Evolutionary conservation across 2,888 invertebrate species (phyloP), one percentile per base, ranked within the genome.

Genomic region (Helleia helle): DNA sequence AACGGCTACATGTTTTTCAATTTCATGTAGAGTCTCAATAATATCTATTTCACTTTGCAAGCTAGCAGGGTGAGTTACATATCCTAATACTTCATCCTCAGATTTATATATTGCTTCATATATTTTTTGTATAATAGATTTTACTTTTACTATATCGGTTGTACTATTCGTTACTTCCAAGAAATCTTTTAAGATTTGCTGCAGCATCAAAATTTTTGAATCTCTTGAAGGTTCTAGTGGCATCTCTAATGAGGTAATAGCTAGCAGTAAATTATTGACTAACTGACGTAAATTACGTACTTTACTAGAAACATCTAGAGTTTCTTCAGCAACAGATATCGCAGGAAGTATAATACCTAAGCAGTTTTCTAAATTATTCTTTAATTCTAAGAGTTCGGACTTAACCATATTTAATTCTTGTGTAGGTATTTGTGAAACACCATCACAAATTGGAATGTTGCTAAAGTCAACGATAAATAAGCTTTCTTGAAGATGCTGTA

Each of bases 391-490:
- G 47, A 83, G 60, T 26, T 48, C 65, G 56, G 70, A 57, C 26
- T 71, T 55, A 41, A 75, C 62, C 54, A 63, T 63, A 63, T 70
- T 58, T 64, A 73, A 53, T 58, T 58, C 67, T 51, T 74, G 73
- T 48, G 65, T 52, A 14, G 75, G 61, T 48, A 73, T 59, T 55
- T 75, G 71, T 61, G 72, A 53, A 50, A 72, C 62, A 58, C 70
- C 62, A 66, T 77, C 74, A 51, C 66, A 75, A 52, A 72, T 56
- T 67, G 74, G 71, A 71, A 80, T 74, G 66, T 77, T 71, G 54
- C 52, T 64, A 42, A 55, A 54, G 50, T 79, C 73, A 59, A 80
- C 51, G 36, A 72, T 59, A 36, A 71, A 73, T 42, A 84, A 62
- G 58, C 65, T 62, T 50, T 77, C 64, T 25, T 71, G 69, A 7